phyloP scores from a whole-genome alignment of 2,888 invertebrate genomes.

The Cheilosia urbana region DNA sequence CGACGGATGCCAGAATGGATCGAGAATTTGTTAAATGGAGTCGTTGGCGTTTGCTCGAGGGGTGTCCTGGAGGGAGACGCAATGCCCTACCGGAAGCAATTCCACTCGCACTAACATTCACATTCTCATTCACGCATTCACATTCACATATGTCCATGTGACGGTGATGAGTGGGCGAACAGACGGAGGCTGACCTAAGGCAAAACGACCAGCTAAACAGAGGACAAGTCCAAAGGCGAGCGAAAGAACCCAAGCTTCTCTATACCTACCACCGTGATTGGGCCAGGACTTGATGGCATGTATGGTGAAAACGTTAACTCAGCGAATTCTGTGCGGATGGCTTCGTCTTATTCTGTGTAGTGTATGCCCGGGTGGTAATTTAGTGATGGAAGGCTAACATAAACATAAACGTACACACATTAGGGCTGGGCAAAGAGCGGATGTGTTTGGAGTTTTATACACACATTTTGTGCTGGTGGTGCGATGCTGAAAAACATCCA shows the following conservation, averaged over 20 bases:
- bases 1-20: conserved; percentile 14
- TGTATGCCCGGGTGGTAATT: conserved; percentile 60
- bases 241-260: neutral
- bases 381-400: conserved; percentile 74
- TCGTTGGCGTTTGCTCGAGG: neutral
- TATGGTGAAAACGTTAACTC: conserved; percentile 73
- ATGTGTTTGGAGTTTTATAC: conserved; percentile 49
- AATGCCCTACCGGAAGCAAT: conserved; percentile 65
- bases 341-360: conserved; percentile 57
- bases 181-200: conserved; percentile 46
- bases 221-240: conserved; percentile 59
- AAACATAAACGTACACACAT: conserved; percentile 70
- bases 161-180: conserved; percentile 38
- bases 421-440: conserved; percentile 30
- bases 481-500: conserved; percentile 47
- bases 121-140: too few species aligned
- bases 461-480: conserved; percentile 39
- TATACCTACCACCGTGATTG: neutral
- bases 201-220: conserved; percentile 67
- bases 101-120: conserved; percentile 21
- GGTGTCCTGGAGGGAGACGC: conserved; percentile 17
- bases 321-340: conserved; percentile 71
- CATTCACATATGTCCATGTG: neutral
- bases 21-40: conserved; percentile 54
- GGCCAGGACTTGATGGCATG: conserved; percentile 37